Evolutionary conservation across 2,797 vertebrate species (phyloP).

Genomic region (Malurus leucopterus): DNA sequence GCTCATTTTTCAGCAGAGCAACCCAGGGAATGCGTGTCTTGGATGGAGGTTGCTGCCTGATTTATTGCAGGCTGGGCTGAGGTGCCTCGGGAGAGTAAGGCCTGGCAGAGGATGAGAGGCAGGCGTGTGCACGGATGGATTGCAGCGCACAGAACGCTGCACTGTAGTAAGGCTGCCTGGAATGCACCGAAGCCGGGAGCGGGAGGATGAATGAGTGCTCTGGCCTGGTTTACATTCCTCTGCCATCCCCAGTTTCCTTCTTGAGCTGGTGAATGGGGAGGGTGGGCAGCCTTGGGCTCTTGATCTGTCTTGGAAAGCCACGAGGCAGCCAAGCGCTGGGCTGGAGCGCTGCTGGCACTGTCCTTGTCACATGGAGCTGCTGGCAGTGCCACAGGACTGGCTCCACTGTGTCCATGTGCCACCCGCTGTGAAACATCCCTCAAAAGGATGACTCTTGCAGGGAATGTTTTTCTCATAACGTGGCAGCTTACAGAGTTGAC

Average conservation of each 20-base stretch:
- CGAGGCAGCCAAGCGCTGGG: accelerated
- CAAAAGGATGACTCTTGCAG: neutral
- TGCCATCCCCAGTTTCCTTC: neutral
- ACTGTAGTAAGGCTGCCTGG: neutral
- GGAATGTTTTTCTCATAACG: neutral
- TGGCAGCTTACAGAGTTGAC: neutral
- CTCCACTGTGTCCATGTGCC: neutral
- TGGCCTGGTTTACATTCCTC: neutral
- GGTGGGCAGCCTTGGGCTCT: neutral
- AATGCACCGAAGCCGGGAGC: accelerated
- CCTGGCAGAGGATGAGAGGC: slow-evolving; percentile 52
- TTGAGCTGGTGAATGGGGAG: neutral
- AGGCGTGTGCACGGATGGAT: neutral
- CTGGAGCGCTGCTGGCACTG: neutral
- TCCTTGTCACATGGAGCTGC: accelerated
- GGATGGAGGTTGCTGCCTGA: slow-evolving; percentile 37
- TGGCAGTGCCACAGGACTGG: accelerated
- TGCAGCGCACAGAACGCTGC: neutral
- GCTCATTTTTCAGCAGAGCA: neutral
- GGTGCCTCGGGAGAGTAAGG: neutral
- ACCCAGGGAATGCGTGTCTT: neutral
- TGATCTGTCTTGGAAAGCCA: neutral
- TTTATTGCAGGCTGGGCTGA: slow-evolving; percentile 15
- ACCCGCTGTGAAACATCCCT: neutral
- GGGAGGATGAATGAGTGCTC: slow-evolving; percentile 1